A percentile compares a stretch with the other conserved stretches of the same genome.
Evolutionary conservation across 2,113 vertebrate genomes (phyloP).

Genomic region (Prionailurus viverrinus): DNA sequence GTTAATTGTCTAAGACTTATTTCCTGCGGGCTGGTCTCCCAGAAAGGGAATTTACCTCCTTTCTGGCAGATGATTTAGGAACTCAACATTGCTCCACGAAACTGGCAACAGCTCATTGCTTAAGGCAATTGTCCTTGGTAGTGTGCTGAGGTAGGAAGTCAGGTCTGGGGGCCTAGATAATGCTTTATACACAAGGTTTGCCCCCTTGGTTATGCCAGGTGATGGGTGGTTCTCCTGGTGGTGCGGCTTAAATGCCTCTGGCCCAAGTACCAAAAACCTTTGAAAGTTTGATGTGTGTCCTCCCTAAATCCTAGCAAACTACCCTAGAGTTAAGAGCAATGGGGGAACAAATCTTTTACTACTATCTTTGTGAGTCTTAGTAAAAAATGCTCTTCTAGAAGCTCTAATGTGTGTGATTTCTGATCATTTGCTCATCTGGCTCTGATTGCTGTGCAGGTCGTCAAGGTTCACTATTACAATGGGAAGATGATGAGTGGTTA

Average conservation of each 20-base stretch:
- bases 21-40: slow-evolving; percentile 3
- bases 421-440: not conserved
- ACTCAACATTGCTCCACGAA: slow-evolving; percentile 41
- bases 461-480: not conserved
- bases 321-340: not conserved
- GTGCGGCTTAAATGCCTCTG: slow-evolving; percentile 7
- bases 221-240: not conserved
- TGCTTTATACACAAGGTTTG: slow-evolving; percentile 42
- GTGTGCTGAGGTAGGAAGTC: not conserved
- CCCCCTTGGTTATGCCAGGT: not conserved
- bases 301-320: slow-evolving; percentile 46
- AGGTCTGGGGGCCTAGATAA: not conserved
- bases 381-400: not conserved
- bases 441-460: not conserved
- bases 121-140: slow-evolving; percentile 35
- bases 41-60: slow-evolving; percentile 53
- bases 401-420: not conserved
- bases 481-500: not conserved
- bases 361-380: not conserved
- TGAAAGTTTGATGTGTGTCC: slow-evolving; percentile 33
- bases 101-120: slow-evolving; percentile 56
- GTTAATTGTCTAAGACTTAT: slow-evolving; percentile 60
- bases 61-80: slow-evolving; percentile 65
- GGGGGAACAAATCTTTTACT: not conserved
- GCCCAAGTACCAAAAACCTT: slow-evolving; percentile 24